Conservation (phyloP, 2,113 vertebrate genomes). For the Panthera leo region DNA sequence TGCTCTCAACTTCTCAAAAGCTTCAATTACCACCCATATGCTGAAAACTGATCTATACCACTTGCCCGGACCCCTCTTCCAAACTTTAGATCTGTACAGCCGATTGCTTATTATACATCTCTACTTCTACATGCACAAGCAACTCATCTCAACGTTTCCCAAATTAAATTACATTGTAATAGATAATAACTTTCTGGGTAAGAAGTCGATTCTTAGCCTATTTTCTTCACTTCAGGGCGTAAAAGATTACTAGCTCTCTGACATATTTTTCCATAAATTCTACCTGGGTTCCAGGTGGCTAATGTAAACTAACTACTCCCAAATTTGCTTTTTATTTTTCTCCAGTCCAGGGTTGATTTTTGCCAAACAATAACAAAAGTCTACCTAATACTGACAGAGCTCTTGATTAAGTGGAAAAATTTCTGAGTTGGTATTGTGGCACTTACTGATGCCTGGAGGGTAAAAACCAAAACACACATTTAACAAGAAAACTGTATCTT, state of each 20-base stretch:
- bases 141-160: neutral
- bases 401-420: constrained; percentile 18
- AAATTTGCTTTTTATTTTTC: neutral
- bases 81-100: neutral
- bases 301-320: neutral
- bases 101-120: neutral
- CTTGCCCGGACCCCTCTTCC: neutral
- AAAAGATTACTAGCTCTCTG: neutral
- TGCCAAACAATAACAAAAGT: constrained; percentile 18
- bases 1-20: neutral
- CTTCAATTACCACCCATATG: neutral
- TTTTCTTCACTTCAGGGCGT: constrained; percentile 1
- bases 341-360: neutral
- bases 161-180: neutral
- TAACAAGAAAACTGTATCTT: constrained; percentile 3
- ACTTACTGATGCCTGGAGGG: neutral
- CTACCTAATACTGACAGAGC: neutral
- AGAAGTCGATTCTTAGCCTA: neutral
- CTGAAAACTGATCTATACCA: neutral
- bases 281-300: neutral
- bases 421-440: neutral
- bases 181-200: neutral
- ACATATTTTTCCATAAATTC: neutral
- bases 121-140: neutral
- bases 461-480: neutral